Evolutionary conservation across 2,797 vertebrate species (phyloP), one percentile per base, ranked within the genome.

Genomic region (Danio kyathit): DNA sequence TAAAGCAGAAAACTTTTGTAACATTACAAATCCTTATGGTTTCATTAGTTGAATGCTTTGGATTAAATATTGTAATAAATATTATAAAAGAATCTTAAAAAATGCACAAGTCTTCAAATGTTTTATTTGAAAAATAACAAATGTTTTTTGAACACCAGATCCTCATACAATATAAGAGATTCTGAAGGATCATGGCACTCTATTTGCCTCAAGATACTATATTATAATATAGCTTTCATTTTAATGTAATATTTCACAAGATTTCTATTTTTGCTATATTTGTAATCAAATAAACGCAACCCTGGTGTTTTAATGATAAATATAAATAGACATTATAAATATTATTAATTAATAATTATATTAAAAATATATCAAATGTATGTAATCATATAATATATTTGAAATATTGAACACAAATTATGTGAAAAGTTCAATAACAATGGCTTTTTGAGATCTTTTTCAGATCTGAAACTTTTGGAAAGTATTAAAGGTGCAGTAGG

Each of bases 401-500:
- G 29, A 3, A 29, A 29, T 29, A 29, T 1, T 29, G 29, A 29
- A 29, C n/a, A n/a, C 29, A 29, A 29, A 29, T 29, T 29, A 29
- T 29, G 5, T 51, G n/a, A 51, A 14, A 51, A 51, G 16, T 11
- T 38, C 19, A 57, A 19, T 19, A 19, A 57, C 11, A 57, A 38
- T 29, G 57, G 19, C 21, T 60, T 38, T 60, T n/a, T n/a, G n/a
- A n/a, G n/a, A n/a, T n/a, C n/a, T n/a, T 29, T 29, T 7, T 8
- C 59, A 38, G 59, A 61, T 61, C 13, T 14, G 6, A 4, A 4
- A 60, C 7, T 11, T 40, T 40, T 6, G 59, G 6, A 61, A 83
- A 86, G 83, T 74, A 90, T 82, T 92, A 91, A 92, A 29, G 29
- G 29, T 29, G 29, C 29, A 29, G 29, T 3, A 29, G 29, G 29